These are phyloP conservation scores for Corella eumyota DNA, from an alignment of 23 tunicate species.

Conservation along the genomic window DNA sequence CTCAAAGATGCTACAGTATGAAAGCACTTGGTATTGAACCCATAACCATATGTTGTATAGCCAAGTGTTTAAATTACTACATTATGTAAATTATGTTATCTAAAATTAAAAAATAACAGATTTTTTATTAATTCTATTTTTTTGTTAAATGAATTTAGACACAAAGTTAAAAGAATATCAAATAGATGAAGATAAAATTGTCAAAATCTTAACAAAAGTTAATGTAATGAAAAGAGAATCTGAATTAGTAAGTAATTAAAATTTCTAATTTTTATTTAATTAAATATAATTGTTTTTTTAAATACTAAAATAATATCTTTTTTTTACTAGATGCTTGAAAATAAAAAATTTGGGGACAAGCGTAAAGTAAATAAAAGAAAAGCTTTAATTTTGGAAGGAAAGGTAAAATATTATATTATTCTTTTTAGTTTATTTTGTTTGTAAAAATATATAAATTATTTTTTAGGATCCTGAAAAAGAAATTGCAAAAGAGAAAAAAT, in stretches of 20 bases:
- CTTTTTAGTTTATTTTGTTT: not conserved
- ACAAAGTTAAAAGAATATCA: constrained; percentile 71
- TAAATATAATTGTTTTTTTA: not conserved
- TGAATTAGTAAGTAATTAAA: constrained; percentile 41
- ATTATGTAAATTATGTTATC: too few species aligned
- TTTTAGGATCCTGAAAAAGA: constrained; percentile 54
- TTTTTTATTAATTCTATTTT: too few species aligned
- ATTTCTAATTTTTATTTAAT: not conserved
- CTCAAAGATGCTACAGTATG: too few species aligned
- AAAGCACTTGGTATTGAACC: too few species aligned
- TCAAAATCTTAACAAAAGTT: constrained; percentile 70
- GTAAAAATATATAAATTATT: not conserved
- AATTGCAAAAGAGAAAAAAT: constrained; percentile 10
- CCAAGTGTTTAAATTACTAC: too few species aligned
- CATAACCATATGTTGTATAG: too few species aligned
- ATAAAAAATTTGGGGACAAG: constrained; percentile 50
- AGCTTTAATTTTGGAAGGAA: constrained; percentile 62
- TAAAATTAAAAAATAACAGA: too few species aligned
- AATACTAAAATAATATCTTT: not conserved
- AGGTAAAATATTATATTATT: constrained; percentile 13
- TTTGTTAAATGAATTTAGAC: constrained; percentile 16
- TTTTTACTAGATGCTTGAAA: constrained; percentile 43
- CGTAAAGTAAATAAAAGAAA: constrained; percentile 65
- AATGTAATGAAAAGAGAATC: constrained; percentile 81
- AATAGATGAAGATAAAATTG: constrained; percentile 65